Base-by-base conservation (phyloP, 2,888 invertebrate species). In the Acanthosepion pharaonis region DNA sequence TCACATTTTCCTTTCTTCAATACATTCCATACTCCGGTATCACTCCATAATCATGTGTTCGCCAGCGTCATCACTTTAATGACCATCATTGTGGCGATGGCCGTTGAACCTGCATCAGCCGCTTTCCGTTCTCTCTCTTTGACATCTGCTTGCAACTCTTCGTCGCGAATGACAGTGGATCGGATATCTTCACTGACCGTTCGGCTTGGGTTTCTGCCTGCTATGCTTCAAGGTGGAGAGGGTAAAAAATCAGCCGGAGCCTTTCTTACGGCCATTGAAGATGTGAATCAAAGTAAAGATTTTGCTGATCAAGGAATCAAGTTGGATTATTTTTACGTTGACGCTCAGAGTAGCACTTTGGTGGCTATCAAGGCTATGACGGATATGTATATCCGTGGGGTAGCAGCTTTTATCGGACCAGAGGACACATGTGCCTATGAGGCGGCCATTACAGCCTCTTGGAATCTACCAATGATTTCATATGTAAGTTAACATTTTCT, bases 401-500 rank as follows among this genome's bases (percentile, higher is more conserved):
- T 99, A 94, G 98, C 98, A 53, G 99, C 98, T 94, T 99, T 99
- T 98, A 99, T 99, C 97, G 99, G 99, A 15, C 99, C 99, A 5
- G 99, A 99, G 97, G 99, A 99, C 94, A 98, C 98, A 94, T 99
- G 99, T 95, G 98, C 98, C 97, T 99, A 99, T 53, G 99, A 99
- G 97, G 99, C 99, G 94, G 98, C 99, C 96, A 98, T 99, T 95
- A 98, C 99, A 55, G 98, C 99, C 97, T 98, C 99, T 94, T 98
- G 98, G 97, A 99, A 99, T 98, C 98, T 99, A 97, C 99, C 99
- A 95, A 99, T 99, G 99, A 98, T 99, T 97, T 99, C 99, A 97
- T 99, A 99, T 98, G 99, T 99, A 98, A 98, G 99, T 98, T 96
- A 48, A 78, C 25, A 91, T 91, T 93, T 91, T 59, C 33, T 20